Percentiles rank a stretch among this genome's conserved stretches.
phyloP scores from a whole-genome alignment of 2,888 invertebrate genomes.

The Acanthosepion pharaonis region DNA sequence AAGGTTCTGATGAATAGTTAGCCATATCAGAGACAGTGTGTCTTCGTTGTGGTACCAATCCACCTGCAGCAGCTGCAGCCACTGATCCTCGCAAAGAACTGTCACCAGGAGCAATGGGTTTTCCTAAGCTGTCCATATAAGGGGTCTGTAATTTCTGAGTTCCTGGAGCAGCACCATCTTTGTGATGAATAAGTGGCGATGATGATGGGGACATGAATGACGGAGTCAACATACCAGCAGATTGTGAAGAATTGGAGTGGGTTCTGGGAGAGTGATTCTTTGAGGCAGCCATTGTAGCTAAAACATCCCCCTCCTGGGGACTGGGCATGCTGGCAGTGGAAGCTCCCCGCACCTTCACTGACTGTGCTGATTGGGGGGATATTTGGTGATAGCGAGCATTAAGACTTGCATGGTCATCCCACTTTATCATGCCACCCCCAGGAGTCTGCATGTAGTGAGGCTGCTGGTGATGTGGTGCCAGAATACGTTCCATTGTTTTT shows the following conservation, averaged over 20 bases:
- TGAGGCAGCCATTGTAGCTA: constrained; percentile 3
- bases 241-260: constrained; percentile 46
- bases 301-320: constrained; percentile 41
- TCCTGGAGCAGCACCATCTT: constrained; percentile 34
- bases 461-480: constrained; percentile 15
- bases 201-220: constrained; percentile 43
- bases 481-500: constrained; percentile 39
- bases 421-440: constrained; percentile 1
- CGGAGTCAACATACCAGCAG: constrained; percentile 3
- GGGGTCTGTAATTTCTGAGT: not conserved
- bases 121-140: constrained; percentile 38
- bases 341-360: not conserved
- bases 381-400: constrained; percentile 41
- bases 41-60: constrained; percentile 43
- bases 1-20: constrained; percentile 44
- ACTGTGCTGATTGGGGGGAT: not conserved
- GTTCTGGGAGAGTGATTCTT: constrained; percentile 44
- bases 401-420: constrained; percentile 42
- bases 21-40: constrained; percentile 46
- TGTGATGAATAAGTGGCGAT: constrained; percentile 41
- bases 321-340: constrained; percentile 1
- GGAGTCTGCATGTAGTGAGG: constrained; percentile 41
- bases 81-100: not conserved
- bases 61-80: constrained; percentile 24
- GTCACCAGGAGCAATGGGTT: constrained; percentile 24